Evolutionary conservation across 92 coral and sea anemone genomes (phyloP), one percentile per base, ranked within the genome.

Genomic region (Heliopora coerulea): DNA sequence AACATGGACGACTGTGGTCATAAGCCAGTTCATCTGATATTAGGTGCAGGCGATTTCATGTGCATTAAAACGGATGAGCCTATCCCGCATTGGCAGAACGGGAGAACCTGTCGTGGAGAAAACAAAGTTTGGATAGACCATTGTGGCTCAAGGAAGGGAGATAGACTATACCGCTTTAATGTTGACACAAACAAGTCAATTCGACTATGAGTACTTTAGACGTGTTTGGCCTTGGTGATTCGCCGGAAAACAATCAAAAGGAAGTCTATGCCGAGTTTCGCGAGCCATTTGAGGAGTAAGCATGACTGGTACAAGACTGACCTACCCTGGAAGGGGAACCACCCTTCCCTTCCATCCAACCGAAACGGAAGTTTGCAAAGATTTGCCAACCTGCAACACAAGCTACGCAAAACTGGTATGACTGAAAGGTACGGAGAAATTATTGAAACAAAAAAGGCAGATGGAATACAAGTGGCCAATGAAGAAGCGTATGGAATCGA

Each of bases 61-160:
- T 21, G 46, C 18, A 54, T 72, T 41, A 72, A 72, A 15, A 54
- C 60, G 3, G 25, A 28, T 11, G 24, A 39, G n/a, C 60, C 39
- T n/a, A n/a, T n/a, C n/a, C n/a, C n/a, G n/a, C n/a, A n/a, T n/a
- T n/a, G n/a, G n/a, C n/a, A n/a, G n/a, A n/a, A n/a, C n/a, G n/a
- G n/a, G n/a, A n/a, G 46, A 52, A 33, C 78, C 78, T 49, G 78
- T 72, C 24, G 65, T 63, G 3, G 65, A 72, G 59, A 12, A 52
- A 29, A 54, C 78, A 18, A 29, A 35, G 30, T 58, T 72, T 15
- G 78, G 78, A 5, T 72, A 49, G 78, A 72, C 78, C 18, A 72
- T 72, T 42, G 14, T 72, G 2, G 44, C 61, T 3, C 57, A 56
- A 26, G 78, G 78, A 25, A 34, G 28, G 4, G 78, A 52, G 37